Conservation (phyloP, 2,797 vertebrate genomes). For the Typhlichthys eigenmanni region DNA sequence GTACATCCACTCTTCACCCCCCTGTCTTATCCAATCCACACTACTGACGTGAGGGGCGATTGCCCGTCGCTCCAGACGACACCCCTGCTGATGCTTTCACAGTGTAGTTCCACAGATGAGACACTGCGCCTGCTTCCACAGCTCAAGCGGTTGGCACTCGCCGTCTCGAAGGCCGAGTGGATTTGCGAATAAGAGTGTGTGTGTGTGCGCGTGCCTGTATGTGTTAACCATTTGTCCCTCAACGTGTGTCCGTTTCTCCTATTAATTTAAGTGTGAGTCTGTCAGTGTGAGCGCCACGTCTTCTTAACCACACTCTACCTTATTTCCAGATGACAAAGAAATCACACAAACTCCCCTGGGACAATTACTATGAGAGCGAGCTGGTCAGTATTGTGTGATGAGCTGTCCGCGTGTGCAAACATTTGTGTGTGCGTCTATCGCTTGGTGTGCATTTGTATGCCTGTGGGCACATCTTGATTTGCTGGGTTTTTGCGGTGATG, state of each 20-base stretch:
- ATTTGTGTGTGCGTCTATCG: constrained; percentile 8
- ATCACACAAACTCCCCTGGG: constrained; percentile 91
- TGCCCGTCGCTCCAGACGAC: not conserved
- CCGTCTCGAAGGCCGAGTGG: not conserved
- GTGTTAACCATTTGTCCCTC: constrained; percentile 22
- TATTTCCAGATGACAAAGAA: constrained; percentile 96
- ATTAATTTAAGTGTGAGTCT: constrained; percentile 18
- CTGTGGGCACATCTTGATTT: constrained; percentile 47
- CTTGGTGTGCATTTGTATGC: constrained; percentile 8
- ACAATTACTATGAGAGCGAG: constrained; percentile 94
- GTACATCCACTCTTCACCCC: not conserved
- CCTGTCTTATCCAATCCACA: not conserved
- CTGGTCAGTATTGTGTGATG: constrained; percentile 87
- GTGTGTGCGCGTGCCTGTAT: constrained; percentile 17
- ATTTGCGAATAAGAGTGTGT: constrained; percentile 13
- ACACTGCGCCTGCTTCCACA: not conserved
- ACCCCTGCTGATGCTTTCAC: not conserved
- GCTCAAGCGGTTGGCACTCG: constrained; percentile 2
- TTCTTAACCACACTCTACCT: constrained; percentile 79
- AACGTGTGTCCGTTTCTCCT: constrained; percentile 23
- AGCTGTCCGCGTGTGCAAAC: constrained; percentile 53
- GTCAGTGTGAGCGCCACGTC: constrained; percentile 36
- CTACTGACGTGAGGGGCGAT: not conserved
- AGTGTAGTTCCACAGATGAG: not conserved
- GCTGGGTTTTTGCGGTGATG: constrained; percentile 4